phyloP scores from a whole-genome alignment of 1,140 invertebrate genomes.

The Laupala kohalensis region DNA sequence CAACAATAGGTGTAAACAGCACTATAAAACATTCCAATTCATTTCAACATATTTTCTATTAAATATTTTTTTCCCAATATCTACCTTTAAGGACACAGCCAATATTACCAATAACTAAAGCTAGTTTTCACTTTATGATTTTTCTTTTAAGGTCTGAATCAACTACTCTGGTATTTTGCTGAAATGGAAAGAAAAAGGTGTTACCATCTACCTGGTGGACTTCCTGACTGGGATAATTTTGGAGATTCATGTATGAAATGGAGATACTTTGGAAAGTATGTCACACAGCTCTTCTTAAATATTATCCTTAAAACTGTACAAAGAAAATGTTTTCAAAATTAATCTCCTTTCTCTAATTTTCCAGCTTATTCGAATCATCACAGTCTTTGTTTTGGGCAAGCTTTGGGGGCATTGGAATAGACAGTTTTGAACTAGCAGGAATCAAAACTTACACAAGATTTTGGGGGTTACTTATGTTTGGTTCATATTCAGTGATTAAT shows the following conservation, averaged over 20 bases:
- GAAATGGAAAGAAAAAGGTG: conserved; percentile 66
- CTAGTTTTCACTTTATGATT: too few relatives aligned
- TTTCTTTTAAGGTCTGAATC: conserved; percentile 49
- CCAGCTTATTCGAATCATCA: conserved; percentile 75
- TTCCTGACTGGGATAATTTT: conserved; percentile 48
- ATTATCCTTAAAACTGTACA: too few relatives aligned
- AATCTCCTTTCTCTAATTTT: too few relatives aligned
- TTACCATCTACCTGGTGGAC: conserved; percentile 40
- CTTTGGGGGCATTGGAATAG: conserved; percentile 72
- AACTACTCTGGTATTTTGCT: conserved; percentile 82
- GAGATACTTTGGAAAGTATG: conserved; percentile 48
- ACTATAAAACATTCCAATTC: too few relatives aligned
- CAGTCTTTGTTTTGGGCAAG: conserved; percentile 84
- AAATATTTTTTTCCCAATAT: too few relatives aligned
- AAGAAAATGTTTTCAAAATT: not conserved
- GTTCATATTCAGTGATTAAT: conserved; percentile 70
- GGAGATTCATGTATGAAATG: conserved; percentile 64
- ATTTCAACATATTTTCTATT: too few relatives aligned
- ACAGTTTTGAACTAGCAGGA: conserved; percentile 58
- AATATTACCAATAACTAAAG: too few relatives aligned
- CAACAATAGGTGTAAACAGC: too few relatives aligned
- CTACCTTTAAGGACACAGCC: too few relatives aligned
- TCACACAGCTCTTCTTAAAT: not conserved
- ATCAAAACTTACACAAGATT: conserved; percentile 68
- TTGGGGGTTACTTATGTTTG: conserved; percentile 70